Evolutionary conservation across 2,888 invertebrate genomes (phyloP), one percentile per base, ranked within the genome.

Genomic region (Pseudoips prasinana): DNA sequence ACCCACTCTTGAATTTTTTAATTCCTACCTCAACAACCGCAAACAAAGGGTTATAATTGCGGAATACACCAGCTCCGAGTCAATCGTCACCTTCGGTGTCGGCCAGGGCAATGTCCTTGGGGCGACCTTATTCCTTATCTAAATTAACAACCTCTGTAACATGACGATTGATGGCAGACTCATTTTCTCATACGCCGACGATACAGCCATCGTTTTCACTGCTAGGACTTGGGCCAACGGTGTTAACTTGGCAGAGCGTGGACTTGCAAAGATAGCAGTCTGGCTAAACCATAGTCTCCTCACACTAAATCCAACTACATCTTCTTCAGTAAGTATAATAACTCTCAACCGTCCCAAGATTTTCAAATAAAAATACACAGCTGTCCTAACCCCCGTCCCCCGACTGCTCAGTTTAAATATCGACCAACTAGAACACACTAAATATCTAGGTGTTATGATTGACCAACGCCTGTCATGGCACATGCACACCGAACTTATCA

Each of bases 221-320:
- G 36, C 10, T 2, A 11, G 3, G 0, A 26, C 36, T 6, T 36
- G 36, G 36, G 7, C 8, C n/a, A 18, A 22, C 7, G 30, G 23
- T 7, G 7, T 8, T 1, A 8, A 7, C 3, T 6, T 8, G 0
- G 19, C 31, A 1, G 38, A 38, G 7, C 2, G 1, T n/a, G 32
- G 33, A 0, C n/a, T 36, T n/a, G 6, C 11, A 1, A 31, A 2
- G 8, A 19, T 31, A 1, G 26, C 26, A 5, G 2, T 4, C 1
- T 36, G 33, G 36, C 20, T 39, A 8, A 18, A 26, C 20, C 8
- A 8, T 6, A 30, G 41, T 14, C 26, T 31, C 2, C 29, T 46
- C 0, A 35, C 40, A 3, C 18, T 41, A 7, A 46, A 29, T 33
- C 37, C n/a, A 31, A 34, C n/a, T 37, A 28, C 22, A 37, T 38